Percentiles rank a stretch among this genome's conserved stretches.
These are phyloP conservation scores for Zhuqinia jingwanae DNA, from an alignment of 2,888 invertebrate species.

Conservation along the genomic window DNA sequence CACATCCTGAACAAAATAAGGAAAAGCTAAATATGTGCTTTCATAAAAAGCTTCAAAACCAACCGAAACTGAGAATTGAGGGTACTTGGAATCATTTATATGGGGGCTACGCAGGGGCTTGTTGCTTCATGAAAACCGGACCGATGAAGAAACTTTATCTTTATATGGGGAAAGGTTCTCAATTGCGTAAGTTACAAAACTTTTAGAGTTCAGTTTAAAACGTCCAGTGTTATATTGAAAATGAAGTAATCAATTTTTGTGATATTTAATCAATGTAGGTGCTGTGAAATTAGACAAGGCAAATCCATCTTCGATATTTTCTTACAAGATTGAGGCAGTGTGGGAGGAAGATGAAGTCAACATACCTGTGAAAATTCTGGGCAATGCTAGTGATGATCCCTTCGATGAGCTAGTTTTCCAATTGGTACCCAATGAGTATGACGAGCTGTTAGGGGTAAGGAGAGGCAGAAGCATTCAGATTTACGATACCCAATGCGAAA, in stretches of 20 bases:
- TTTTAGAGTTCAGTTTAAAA: too few relatives aligned
- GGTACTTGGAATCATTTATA: conserved; percentile 77
- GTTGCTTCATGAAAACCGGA: conserved; percentile 59
- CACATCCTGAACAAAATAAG: too few relatives aligned
- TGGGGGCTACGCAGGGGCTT: conserved; percentile 73
- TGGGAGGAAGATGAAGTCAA: conserved; percentile 71
- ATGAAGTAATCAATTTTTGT: too few relatives aligned
- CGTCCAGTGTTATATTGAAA: too few relatives aligned
- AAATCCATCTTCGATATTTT: conserved; percentile 52
- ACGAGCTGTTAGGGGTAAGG: conserved; percentile 64
- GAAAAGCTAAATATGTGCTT: conserved; percentile 45
- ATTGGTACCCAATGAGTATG: conserved; percentile 59
- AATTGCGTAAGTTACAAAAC: conserved; percentile 77
- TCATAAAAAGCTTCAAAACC: conserved; percentile 52
- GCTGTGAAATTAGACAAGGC: conserved; percentile 55
- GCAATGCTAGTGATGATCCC: conserved; percentile 33
- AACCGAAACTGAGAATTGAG: conserved; percentile 71
- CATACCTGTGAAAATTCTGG: neutral
- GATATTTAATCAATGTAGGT: too few relatives aligned
- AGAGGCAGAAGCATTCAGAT: conserved; percentile 75
- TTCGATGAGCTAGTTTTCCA: conserved; percentile 72
- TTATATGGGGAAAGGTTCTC: conserved; percentile 71
- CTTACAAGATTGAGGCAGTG: conserved; percentile 66
- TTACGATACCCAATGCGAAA: conserved; percentile 57
- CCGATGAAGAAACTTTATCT: conserved; percentile 15